phyloP scores from a whole-genome alignment of 64 coral and sea anemone species.

The Montipora efflorescens region DNA sequence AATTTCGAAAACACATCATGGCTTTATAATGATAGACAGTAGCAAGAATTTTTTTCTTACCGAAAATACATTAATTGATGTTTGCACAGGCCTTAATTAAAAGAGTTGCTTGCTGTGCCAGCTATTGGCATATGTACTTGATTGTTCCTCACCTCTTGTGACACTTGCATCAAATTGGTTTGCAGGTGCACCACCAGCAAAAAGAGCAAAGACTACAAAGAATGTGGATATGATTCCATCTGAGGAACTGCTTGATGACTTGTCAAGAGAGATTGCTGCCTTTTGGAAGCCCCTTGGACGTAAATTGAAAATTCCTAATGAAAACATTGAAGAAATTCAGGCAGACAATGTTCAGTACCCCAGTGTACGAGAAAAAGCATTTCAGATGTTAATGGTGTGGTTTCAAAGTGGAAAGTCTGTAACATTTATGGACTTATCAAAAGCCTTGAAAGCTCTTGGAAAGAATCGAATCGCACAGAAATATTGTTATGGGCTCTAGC shows the following conservation, averaged over 20 bases:
- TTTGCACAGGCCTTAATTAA: too few relatives aligned
- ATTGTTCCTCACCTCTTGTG: not conserved
- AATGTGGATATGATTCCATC: slow-evolving; percentile 20
- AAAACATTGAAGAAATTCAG: slow-evolving; percentile 68
- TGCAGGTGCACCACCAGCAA: slow-evolving; percentile 22
- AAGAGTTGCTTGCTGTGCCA: too few relatives aligned
- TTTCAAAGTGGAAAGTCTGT: slow-evolving; percentile 4
- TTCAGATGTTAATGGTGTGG: slow-evolving; percentile 81
- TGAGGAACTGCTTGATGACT: slow-evolving; percentile 19
- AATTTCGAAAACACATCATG: too few relatives aligned
- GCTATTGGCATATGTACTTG: not conserved
- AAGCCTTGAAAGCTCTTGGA: slow-evolving; percentile 43
- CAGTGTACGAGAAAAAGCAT: slow-evolving; percentile 65
- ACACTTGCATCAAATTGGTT: slow-evolving; percentile 8
- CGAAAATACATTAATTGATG: too few relatives aligned
- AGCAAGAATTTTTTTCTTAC: too few relatives aligned
- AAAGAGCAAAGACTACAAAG: slow-evolving; percentile 19
- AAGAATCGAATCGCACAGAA: slow-evolving; percentile 59
- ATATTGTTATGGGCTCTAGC: slow-evolving; percentile 32
- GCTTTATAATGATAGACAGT: too few relatives aligned
- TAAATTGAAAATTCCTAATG: slow-evolving; percentile 61
- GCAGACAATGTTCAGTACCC: slow-evolving; percentile 65
- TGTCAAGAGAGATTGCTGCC: slow-evolving; percentile 46
- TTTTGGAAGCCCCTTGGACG: slow-evolving; percentile 80
- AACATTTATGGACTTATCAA: slow-evolving; percentile 51